A percentile compares a stretch with the other conserved stretches of the same genome.
Evolutionary conservation across 35 echinoderm and acorn worm genomes (phyloP).

Genomic region (Amphiura filiformis): DNA sequence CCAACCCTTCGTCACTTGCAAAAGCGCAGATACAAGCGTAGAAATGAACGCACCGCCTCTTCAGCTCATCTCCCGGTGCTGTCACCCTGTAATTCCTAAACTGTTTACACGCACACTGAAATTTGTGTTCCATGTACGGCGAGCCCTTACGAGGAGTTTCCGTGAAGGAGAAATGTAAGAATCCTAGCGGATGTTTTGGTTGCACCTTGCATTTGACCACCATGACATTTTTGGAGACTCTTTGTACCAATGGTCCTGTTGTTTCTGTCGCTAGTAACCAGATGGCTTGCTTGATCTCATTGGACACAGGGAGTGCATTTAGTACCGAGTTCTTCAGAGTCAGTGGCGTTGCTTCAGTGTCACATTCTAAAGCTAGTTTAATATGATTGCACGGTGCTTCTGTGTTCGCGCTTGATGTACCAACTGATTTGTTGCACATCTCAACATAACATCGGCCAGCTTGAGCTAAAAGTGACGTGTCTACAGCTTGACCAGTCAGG

Average conservation of each 20-base stretch:
- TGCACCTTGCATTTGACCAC: slow-evolving; percentile 97
- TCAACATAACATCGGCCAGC: slow-evolving; percentile 80
- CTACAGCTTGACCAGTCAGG: slow-evolving; percentile 27
- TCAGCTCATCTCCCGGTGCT: slow-evolving; percentile 59
- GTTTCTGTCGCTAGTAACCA: slow-evolving; percentile 97
- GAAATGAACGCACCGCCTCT: slow-evolving; percentile 91
- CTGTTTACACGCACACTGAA: slow-evolving; percentile 83
- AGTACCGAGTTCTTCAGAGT: slow-evolving; percentile 95
- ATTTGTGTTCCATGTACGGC: slow-evolving; percentile 50
- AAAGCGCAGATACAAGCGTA: slow-evolving; percentile 99
- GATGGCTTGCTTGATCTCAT: slow-evolving; percentile 98
- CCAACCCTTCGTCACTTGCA: slow-evolving; percentile 86
- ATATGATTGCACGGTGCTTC: slow-evolving; percentile 62
- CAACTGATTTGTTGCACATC: slow-evolving; percentile 64
- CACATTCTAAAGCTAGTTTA: slow-evolving; percentile 67
- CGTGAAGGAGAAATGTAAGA: slow-evolving; percentile 93
- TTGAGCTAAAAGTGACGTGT: slow-evolving; percentile 14
- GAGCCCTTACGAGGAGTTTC: slow-evolving; percentile 65
- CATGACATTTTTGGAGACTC: slow-evolving; percentile 97
- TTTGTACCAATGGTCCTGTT: slow-evolving; percentile 90
- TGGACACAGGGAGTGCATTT: slow-evolving; percentile 86
- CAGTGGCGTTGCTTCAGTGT: slow-evolving; percentile 69
- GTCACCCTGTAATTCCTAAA: slow-evolving; percentile 77
- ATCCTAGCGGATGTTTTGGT: slow-evolving; percentile 84
- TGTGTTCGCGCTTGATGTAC: slow-evolving; percentile 10